Conservation (phyloP, 2,888 invertebrate genomes). For the Gymnoscelis rufifasciata region DNA sequence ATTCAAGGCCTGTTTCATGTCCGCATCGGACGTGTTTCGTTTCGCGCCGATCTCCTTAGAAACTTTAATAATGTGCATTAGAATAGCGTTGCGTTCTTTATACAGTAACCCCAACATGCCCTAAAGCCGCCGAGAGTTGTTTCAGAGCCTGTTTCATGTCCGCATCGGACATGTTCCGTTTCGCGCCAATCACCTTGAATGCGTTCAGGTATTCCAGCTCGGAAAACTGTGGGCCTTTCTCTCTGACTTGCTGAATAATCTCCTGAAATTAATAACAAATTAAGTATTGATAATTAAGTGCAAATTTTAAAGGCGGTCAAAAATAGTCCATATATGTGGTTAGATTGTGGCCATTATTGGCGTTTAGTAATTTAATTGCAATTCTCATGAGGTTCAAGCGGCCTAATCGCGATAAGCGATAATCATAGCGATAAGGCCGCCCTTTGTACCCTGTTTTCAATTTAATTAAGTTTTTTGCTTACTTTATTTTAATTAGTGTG, state of each 20-base stretch:
- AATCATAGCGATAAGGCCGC: no score
- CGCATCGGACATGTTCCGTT: conserved; percentile 71
- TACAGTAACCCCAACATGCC: conserved; percentile 89
- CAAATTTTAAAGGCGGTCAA: no score
- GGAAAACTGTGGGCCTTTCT: conserved; percentile 92
- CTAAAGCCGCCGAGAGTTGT: conserved; percentile 90
- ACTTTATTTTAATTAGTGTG: no score
- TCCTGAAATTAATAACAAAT: conserved; percentile 76
- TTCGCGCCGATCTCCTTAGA: conserved; percentile 86
- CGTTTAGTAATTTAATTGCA: no score
- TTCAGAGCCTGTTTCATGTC: conserved; percentile 84
- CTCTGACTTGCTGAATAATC: conserved; percentile 88
- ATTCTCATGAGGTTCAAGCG: no score
- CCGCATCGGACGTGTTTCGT: conserved; percentile 72
- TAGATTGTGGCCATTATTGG: no score
- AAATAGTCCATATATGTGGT: no score
- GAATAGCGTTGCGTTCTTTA: conserved; percentile 42
- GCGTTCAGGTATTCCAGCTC: conserved; percentile 93
- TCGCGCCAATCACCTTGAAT: conserved; percentile 86
- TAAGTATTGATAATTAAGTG: not conserved
- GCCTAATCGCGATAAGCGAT: no score
- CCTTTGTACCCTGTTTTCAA: no score
- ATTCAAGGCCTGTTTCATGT: conserved; percentile 84
- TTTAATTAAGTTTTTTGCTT: no score
- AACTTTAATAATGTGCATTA: no score